A percentile compares a stretch with the other conserved stretches of the same genome.
These are phyloP conservation scores for Theristus sp. DNA, from an alignment of 2,888 invertebrate species.

Conservation along the genomic window DNA sequence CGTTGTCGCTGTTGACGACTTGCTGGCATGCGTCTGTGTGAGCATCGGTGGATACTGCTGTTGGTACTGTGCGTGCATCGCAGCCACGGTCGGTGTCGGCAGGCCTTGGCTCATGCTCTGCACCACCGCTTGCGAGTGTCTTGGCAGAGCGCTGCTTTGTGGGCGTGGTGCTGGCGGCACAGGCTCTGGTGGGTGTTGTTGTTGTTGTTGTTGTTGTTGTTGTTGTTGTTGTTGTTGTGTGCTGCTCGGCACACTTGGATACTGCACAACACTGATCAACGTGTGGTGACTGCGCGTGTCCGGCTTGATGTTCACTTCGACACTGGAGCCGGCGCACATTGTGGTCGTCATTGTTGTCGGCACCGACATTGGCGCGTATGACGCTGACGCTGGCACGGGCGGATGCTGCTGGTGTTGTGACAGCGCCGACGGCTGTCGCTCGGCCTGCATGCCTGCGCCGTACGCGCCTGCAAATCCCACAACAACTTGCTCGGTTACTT, in stretches of 20 bases:
- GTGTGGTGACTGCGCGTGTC: conserved; percentile 15
- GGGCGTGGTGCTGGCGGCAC: background rate
- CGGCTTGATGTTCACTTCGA: conserved; percentile 20
- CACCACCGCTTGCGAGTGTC: background rate
- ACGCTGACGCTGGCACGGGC: background rate
- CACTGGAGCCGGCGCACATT: background rate
- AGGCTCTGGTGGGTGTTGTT: background rate
- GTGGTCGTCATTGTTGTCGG: background rate
- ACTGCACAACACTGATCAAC: conserved; percentile 24
- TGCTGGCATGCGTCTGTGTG: background rate
- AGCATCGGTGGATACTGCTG: background rate
- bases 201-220: background rate
- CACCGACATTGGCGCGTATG: background rate
- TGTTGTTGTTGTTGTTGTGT: background rate
- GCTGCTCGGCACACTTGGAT: background rate
- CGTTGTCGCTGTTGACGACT: background rate
- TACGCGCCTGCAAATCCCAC: background rate
- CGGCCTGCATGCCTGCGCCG: too few species aligned
- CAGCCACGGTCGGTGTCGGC: background rate
- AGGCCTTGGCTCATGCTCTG: background rate
- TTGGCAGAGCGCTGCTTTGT: background rate
- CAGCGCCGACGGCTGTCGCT: background rate
- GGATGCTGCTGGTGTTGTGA: background rate
- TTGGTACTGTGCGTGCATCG: background rate
- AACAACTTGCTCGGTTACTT: background rate